Base-by-base conservation (phyloP, 2,888 invertebrate species). In the Aromia moschata region DNA sequence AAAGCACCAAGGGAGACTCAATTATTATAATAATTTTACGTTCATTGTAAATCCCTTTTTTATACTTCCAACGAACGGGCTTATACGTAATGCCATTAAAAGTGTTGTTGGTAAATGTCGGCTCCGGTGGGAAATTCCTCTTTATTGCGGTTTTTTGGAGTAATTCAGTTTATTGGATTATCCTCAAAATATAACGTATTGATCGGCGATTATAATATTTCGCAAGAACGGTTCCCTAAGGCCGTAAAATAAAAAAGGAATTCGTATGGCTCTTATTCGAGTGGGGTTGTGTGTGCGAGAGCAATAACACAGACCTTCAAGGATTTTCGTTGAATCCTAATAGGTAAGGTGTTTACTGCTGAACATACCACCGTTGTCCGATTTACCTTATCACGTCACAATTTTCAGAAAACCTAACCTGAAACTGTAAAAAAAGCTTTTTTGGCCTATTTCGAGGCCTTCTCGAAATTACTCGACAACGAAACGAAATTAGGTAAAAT, bases 11-110 rank as follows among this genome's bases (percentile, higher is more conserved):
- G 53, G 49, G 62, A 47, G 58, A 52, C 47, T 41, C 49, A 55
- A 62, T 56, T 54, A 62, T 56, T 59, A 62, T 62, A 59, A 62
- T 57, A 53, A 53, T 56, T 62, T 62, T 62, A 62, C 49, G 54
- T 62, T 59, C 59, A 58, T 62, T 51, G 41, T 58, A 57, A 57
- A 56, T 59, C 44, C 55, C 51, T 56, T 56, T 46, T 52, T 62
- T 55, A 47, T 46, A 25, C 25, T 30, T 38, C 49, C 49, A 38
- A n/a, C 25, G 25, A 38, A 33, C 37, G 25, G 30, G 56, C 43
- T 49, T 46, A 30, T 36, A 12, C 36, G 17, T 56, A 49, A 56
- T 49, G 33, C 43, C 43, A 56, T 20, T 38, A 49, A 41, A 43
- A 49, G 47, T 37, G 49, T 56, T 49, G 47, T 49, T 46, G 49